Percentiles rank a stretch among this genome's conserved stretches.
Evolutionary conservation across 2,113 vertebrate species (phyloP).

Genomic region (Pteruthius melanotis): DNA sequence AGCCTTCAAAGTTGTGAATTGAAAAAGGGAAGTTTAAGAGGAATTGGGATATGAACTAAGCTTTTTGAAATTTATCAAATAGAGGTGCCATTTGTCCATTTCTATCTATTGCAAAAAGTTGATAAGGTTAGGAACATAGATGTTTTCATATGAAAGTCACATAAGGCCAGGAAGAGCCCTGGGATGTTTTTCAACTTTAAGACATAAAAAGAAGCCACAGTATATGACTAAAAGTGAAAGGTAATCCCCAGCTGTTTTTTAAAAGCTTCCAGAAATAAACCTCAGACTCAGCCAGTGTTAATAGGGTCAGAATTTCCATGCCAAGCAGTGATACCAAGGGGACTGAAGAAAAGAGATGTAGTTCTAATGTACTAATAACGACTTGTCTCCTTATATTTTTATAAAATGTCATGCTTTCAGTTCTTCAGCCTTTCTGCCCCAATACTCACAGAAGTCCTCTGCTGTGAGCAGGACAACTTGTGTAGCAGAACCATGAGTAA

Average conservation of each 20-base stretch:
- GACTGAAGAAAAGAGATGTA: not conserved
- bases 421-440: not conserved
- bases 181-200: not conserved
- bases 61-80: not conserved
- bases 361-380: slow-evolving; percentile 25
- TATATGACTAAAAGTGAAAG: slow-evolving; percentile 7
- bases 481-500: not conserved
- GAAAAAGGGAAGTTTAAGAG: not conserved
- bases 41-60: not conserved
- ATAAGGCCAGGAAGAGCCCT: not conserved
- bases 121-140: not conserved
- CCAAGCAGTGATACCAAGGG: not conserved
- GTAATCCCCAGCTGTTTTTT: slow-evolving; percentile 27
- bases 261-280: slow-evolving; percentile 54
- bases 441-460: not conserved
- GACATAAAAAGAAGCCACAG: not conserved
- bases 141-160: not conserved
- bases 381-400: not conserved
- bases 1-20: not conserved
- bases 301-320: slow-evolving; percentile 35
- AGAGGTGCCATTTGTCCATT: not conserved
- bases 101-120: not conserved
- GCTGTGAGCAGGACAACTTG: not conserved
- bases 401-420: not conserved
- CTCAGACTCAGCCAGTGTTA: not conserved